Evolutionary conservation across 2,113 vertebrate species (phyloP).

Genomic region (Acinonyx jubatus): DNA sequence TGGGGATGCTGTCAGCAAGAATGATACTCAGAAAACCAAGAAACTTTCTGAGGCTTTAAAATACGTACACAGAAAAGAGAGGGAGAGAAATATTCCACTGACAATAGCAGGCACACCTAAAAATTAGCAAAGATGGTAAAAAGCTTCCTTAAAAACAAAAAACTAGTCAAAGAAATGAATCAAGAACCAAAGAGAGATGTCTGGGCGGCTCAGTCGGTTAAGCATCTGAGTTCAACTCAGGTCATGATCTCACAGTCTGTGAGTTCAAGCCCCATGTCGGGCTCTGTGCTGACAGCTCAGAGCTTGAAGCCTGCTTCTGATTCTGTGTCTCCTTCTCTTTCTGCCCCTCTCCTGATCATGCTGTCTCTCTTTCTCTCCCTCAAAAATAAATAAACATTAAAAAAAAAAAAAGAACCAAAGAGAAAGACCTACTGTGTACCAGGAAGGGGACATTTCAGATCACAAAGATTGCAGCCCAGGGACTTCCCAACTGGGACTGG

Average conservation of each 20-base stretch:
- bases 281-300: too few relatives aligned
- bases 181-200: neutral
- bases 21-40: neutral
- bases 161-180: neutral
- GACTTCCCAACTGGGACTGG: accelerated
- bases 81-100: neutral
- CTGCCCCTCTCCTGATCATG: too few relatives aligned
- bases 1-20: neutral
- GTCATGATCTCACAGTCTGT: too few relatives aligned
- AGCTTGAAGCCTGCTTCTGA: too few relatives aligned
- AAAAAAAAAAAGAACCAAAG: too few relatives aligned
- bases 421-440: neutral
- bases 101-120: neutral
- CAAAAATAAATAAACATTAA: too few relatives aligned
- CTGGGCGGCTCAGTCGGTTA: too few relatives aligned
- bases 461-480: neutral
- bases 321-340: too few relatives aligned
- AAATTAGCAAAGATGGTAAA: neutral
- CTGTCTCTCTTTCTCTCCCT: too few relatives aligned
- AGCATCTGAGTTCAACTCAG: too few relatives aligned
- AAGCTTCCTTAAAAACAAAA: too few relatives aligned
- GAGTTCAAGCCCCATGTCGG: too few relatives aligned
- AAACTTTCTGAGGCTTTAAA: neutral
- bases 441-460: neutral
- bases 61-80: neutral